A percentile compares a stretch with the other conserved stretches of the same genome.
phyloP scores from a whole-genome alignment of 2,797 vertebrate species.

The Phalloptychus januarius region DNA sequence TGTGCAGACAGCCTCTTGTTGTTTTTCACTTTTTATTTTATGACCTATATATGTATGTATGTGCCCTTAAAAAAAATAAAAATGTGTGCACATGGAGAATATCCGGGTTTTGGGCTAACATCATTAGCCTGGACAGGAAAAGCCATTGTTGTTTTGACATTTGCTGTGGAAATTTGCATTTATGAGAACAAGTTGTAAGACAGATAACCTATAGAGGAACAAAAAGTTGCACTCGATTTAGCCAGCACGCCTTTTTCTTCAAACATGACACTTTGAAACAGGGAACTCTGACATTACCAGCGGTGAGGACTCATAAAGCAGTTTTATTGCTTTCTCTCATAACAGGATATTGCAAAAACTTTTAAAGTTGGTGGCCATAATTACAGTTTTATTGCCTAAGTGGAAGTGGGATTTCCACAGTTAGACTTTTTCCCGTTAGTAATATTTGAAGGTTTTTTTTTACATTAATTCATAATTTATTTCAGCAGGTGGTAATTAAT shows the following conservation, averaged over 20 bases:
- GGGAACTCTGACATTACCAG: constrained; percentile 26
- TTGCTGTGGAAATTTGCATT: constrained; percentile 68
- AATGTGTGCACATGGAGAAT: constrained; percentile 53
- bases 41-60: constrained; percentile 25
- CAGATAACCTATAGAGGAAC: constrained; percentile 63
- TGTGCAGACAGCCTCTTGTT: constrained; percentile 62
- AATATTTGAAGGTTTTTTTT: background rate
- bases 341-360: constrained; percentile 7
- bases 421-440: background rate
- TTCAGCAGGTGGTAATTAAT: background rate
- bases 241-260: constrained; percentile 29
- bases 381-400: constrained; percentile 2
- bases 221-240: constrained; percentile 54
- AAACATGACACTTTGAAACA: constrained; percentile 27
- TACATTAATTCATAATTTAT: background rate
- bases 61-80: constrained; percentile 59
- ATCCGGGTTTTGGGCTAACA: constrained; percentile 12
- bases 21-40: constrained; percentile 19
- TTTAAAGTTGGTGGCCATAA: background rate
- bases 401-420: background rate
- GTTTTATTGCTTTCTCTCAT: constrained; percentile 4
- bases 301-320: background rate
- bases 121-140: constrained; percentile 67
- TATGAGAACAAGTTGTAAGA: constrained; percentile 55
- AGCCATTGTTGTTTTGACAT: constrained; percentile 77